These are phyloP conservation scores for Cephalotes varians DNA, from an alignment of 2,888 invertebrate genomes.

Conservation along the genomic window DNA sequence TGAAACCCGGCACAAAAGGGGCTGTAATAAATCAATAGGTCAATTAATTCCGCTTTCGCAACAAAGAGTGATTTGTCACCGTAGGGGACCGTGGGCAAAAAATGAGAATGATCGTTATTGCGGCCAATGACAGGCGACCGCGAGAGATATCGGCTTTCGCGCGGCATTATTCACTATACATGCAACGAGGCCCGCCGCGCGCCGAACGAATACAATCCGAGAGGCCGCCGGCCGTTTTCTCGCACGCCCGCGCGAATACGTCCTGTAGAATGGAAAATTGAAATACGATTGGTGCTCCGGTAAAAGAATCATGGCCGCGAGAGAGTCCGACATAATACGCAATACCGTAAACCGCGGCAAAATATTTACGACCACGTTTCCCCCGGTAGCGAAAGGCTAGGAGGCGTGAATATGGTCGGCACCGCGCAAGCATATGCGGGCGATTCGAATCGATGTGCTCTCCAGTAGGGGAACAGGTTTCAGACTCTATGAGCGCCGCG, in stretches of 20 bases:
- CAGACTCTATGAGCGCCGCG: conserved; percentile 35
- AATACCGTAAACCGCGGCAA: conserved; percentile 49
- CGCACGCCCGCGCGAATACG: background rate
- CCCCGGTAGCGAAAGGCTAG: conserved; percentile 69
- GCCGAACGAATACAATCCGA: conserved; percentile 5
- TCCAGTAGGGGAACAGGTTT: conserved; percentile 71
- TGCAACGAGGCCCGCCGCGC: background rate
- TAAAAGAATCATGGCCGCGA: conserved; percentile 44
- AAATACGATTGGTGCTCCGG: conserved; percentile 53
- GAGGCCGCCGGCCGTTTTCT: conserved; percentile 40
- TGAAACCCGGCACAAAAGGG: conserved; percentile 39
- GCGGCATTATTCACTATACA: conserved; percentile 30
- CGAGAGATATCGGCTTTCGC: conserved; percentile 47
- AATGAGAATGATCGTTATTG: conserved; percentile 57
- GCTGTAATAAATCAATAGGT: conserved; percentile 51
- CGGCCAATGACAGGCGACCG: conserved; percentile 45
- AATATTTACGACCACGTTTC: conserved; percentile 62
- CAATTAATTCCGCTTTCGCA: conserved; percentile 54
- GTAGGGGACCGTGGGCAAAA: conserved; percentile 27
- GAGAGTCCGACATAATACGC: conserved; percentile 53
- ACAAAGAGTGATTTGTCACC: conserved; percentile 53
- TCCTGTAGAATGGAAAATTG: conserved; percentile 52
- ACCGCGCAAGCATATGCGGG: conserved; percentile 58
- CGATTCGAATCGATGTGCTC: conserved; percentile 72
- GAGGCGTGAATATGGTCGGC: conserved; percentile 66